Conservation (phyloP, 2,888 invertebrate genomes). For the Chironomus tentans region DNA sequence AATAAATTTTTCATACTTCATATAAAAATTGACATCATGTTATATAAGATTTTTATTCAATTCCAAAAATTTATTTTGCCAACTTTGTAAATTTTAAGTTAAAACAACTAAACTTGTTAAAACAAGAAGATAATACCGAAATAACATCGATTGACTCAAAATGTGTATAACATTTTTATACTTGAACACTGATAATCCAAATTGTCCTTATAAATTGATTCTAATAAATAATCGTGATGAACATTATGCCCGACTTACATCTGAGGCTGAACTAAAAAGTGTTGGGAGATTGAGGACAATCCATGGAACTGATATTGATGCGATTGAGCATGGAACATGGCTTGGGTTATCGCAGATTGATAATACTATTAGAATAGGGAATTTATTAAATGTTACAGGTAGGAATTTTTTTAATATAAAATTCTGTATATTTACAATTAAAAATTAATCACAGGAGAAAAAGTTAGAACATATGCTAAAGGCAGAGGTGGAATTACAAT, state of each 20-base stretch:
- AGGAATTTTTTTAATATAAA: too few relatives aligned
- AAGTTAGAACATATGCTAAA: background rate
- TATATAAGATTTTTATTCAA: too few relatives aligned
- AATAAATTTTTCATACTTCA: too few relatives aligned
- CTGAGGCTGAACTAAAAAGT: background rate
- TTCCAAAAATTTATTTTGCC: too few relatives aligned
- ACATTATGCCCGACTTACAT: background rate
- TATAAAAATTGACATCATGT: too few relatives aligned
- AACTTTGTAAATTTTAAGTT: too few relatives aligned
- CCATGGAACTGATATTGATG: constrained; percentile 4
- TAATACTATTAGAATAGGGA: background rate
- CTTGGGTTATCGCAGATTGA: background rate
- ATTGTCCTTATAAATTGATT: background rate
- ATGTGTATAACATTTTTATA: constrained; percentile 18
- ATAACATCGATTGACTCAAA: too few relatives aligned
- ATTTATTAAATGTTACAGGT: constrained; percentile 4
- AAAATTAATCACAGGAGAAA: background rate
- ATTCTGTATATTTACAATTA: too few relatives aligned
- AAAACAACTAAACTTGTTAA: too few relatives aligned
- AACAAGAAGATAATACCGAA: too few relatives aligned
- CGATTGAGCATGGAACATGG: background rate
- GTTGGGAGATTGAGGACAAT: background rate
- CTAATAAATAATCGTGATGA: constrained; percentile 16
- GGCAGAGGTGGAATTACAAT: constrained; percentile 1
- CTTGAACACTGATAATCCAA: background rate